Base-by-base conservation (phyloP, 2,888 invertebrate species). In the Apomyelois bistriatella region DNA sequence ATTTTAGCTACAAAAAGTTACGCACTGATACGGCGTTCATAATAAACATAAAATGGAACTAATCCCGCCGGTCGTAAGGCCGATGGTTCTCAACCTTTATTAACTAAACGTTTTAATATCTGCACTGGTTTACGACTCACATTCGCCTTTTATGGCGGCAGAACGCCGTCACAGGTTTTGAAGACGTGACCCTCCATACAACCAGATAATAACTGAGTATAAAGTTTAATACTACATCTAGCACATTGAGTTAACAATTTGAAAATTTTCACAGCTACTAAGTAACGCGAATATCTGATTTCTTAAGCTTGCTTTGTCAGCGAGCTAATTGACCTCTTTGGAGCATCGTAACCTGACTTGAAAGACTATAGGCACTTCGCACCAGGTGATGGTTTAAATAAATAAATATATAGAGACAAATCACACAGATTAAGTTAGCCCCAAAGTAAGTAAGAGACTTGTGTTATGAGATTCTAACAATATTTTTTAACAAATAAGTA, bases 71-170 rank as follows among this genome's bases (percentile, higher is more conserved):
- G 46, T 32, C 46, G 46, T 46, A 32, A 32, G 28, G 15, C 32
- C 46, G 32, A 16, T 46, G 48, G 22, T 37, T 36, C 48, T 48
- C 36, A 48, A 48, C 48, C 37, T 48, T 48, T 48, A 48, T 48
- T 48, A 48, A 48, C 22, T 48, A 9, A 46, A 46, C 46, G 48
- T 48, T 48, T 48, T 48, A 48, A 48, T 48, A 48, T 48, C 48
- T 37, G 35, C 47, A 32, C 48, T 37, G 36, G 48, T 48, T 48
- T 48, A 48, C 17, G 37, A 17, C 37, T 22, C 22, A 36, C 48
- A 48, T 48, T 37, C 48, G 3, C n/a, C 9, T 17, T 48, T 48
- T 48, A 48, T 48, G 37, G 17, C 13, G 22, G 10, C 15, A 17
- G 37, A 48, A 12, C 37, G 37, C 46, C 32, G 22, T 13, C 37